phyloP scores from a whole-genome alignment of 2,888 invertebrate species.

The Protophormia terraenovae region DNA sequence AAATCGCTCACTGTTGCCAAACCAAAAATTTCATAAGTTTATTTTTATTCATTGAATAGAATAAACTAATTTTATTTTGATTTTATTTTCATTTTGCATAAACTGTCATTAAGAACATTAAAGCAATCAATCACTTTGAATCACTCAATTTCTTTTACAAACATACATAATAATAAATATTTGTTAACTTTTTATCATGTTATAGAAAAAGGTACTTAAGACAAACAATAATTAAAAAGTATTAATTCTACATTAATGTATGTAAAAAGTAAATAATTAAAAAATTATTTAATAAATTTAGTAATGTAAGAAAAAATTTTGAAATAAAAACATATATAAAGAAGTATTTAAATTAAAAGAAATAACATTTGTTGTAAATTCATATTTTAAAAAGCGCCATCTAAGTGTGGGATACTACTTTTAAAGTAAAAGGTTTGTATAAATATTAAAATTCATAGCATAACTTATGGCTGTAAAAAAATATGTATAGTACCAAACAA shows the following conservation, averaged over 20 bases:
- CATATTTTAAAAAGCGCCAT: not conserved
- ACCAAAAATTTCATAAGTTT: not conserved
- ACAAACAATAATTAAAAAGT: slow-evolving; percentile 42
- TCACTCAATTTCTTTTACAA: slow-evolving; percentile 34
- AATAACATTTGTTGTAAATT: not conserved
- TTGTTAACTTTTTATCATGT: slow-evolving; percentile 57
- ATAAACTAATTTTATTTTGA: not conserved
- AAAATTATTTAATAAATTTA: slow-evolving; percentile 34
- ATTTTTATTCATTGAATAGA: not conserved
- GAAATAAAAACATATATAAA: slow-evolving; percentile 19
- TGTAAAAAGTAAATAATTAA: not conserved
- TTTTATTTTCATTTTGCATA: not conserved
- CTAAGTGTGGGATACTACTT: not conserved
- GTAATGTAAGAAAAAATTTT: slow-evolving; percentile 41
- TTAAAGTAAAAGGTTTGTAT: not conserved
- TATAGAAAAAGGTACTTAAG: slow-evolving; percentile 26
- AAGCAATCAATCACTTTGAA: slow-evolving; percentile 53
- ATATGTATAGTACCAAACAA: not conserved
- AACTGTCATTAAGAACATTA: slow-evolving; percentile 18
- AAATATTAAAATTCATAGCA: not conserved
- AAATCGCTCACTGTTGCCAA: slow-evolving; percentile 67
- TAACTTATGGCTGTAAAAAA: not conserved
- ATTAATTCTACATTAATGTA: slow-evolving; percentile 10
- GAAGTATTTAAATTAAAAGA: not conserved
- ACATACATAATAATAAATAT: slow-evolving; percentile 7